These are phyloP conservation scores for Thereuonema tuberculata DNA, from an alignment of 1,140 invertebrate species.

Conservation along the genomic window DNA sequence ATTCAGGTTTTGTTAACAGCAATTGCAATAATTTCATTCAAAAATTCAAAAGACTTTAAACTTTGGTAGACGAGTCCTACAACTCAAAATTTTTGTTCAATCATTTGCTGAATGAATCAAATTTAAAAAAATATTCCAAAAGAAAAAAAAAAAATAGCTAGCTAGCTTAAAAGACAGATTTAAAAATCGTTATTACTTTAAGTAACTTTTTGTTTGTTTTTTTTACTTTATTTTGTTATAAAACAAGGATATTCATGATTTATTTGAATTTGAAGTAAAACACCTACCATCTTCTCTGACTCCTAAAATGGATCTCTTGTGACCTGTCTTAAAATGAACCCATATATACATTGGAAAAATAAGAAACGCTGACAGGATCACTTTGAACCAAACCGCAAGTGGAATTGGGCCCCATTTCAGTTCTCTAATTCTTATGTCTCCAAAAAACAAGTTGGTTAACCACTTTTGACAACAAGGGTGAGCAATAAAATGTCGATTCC, in stretches of 20 bases:
- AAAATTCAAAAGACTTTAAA: too few species aligned
- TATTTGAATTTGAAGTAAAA: too few species aligned
- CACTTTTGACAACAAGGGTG: slow-evolving; percentile 37
- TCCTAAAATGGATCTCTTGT: slow-evolving; percentile 13
- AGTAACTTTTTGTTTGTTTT: too few species aligned
- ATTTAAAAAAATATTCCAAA: too few species aligned
- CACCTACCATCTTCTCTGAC: slow-evolving; percentile 1
- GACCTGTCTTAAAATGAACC: slow-evolving; percentile 27
- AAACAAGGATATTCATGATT: too few species aligned
- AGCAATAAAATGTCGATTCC: slow-evolving; percentile 30
- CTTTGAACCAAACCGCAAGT: slow-evolving; percentile 32
- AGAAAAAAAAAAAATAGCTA: too few species aligned
- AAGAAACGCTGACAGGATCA: slow-evolving; percentile 30
- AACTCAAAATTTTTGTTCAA: not conserved
- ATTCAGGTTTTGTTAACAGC: not conserved
- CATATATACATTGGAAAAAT: slow-evolving; percentile 36
- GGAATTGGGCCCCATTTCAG: slow-evolving; percentile 27
- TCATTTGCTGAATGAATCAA: too few species aligned
- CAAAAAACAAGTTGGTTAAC: slow-evolving; percentile 31
- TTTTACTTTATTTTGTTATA: too few species aligned
- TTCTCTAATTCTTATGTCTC: slow-evolving; percentile 30
- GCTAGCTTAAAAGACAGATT: too few species aligned
- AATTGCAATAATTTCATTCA: not conserved
- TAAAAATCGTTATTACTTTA: too few species aligned
- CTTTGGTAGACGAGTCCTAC: too few species aligned